Conservation (phyloP, 2,797 vertebrate species). For the Benthosema pterotum region DNA sequence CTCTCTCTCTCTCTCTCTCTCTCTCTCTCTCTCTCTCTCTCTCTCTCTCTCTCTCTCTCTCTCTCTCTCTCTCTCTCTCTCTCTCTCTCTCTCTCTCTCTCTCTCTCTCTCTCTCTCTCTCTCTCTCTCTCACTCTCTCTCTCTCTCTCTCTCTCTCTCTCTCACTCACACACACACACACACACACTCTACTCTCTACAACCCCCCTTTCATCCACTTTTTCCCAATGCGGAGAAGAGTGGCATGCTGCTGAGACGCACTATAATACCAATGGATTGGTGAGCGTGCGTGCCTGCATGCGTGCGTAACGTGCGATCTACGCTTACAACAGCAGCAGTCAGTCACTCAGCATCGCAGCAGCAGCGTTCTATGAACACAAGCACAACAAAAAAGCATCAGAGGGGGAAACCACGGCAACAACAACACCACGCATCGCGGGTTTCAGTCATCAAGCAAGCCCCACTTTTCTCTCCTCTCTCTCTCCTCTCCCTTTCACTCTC, state of each 20-base stretch:
- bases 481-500: not conserved
- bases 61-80: not conserved
- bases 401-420: slow-evolving; percentile 26
- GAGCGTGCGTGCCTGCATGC: slow-evolving; percentile 28
- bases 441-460: slow-evolving; percentile 43
- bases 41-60: slow-evolving; percentile 10
- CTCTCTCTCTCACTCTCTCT: slow-evolving; percentile 10
- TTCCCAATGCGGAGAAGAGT: slow-evolving; percentile 10
- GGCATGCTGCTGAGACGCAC: slow-evolving; percentile 35
- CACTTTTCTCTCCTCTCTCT: slow-evolving; percentile 11
- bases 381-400: too few relatives aligned
- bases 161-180: slow-evolving; percentile 3
- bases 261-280: slow-evolving; percentile 31
- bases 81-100: not conserved
- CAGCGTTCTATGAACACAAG: too few relatives aligned
- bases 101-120: slow-evolving; percentile 5
- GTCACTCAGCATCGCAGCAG: too few relatives aligned
- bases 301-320: too few relatives aligned
- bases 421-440: slow-evolving; percentile 52
- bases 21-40: slow-evolving; percentile 27
- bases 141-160: not conserved
- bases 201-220: slow-evolving; percentile 20
- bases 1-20: slow-evolving; percentile 16
- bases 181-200: slow-evolving; percentile 18
- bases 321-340: too few relatives aligned